Evolutionary conservation across 1,140 invertebrate genomes (phyloP).

Genomic region (Drosophila neocordata): DNA sequence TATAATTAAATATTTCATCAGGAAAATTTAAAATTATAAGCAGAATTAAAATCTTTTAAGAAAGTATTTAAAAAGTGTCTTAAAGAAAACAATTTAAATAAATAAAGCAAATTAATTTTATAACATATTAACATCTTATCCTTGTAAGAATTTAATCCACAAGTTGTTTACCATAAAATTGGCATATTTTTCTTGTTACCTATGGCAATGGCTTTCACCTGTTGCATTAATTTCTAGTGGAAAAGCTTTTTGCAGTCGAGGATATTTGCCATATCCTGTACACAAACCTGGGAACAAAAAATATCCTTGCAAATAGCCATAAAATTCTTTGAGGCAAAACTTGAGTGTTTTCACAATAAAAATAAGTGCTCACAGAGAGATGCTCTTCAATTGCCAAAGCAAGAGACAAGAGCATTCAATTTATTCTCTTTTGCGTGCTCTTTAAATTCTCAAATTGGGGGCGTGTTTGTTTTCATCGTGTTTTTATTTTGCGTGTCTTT

Average conservation of each 20-base stretch:
- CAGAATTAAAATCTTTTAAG: too few relatives aligned
- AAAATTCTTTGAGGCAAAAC: slow-evolving; percentile 35
- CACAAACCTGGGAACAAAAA: slow-evolving; percentile 64
- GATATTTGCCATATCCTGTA: slow-evolving; percentile 62
- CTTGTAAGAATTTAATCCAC: slow-evolving; percentile 1
- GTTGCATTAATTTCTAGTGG: slow-evolving; percentile 35
- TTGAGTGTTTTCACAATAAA: slow-evolving; percentile 29
- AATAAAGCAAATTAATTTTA: too few relatives aligned
- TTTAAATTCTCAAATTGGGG: slow-evolving; percentile 49
- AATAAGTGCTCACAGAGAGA: slow-evolving; percentile 45
- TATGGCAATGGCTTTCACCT: slow-evolving; percentile 29
- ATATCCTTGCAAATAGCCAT: slow-evolving; percentile 43
- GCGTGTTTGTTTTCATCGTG: slow-evolving; percentile 75
- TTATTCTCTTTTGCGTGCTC: slow-evolving; percentile 35
- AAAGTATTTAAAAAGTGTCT: too few relatives aligned
- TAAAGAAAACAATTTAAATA: too few relatives aligned
- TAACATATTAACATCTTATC: too few relatives aligned
- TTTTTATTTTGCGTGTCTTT: slow-evolving; percentile 33
- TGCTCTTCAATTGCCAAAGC: slow-evolving; percentile 38
- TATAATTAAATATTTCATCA: too few relatives aligned
- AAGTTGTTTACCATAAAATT: slow-evolving; percentile 24
- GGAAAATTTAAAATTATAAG: too few relatives aligned
- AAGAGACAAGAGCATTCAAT: slow-evolving; percentile 19
- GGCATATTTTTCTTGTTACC: neutral
- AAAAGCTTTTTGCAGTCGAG: slow-evolving; percentile 50